phyloP scores from a whole-genome alignment of 1,140 invertebrate genomes.

The Ectropis grisescens region DNA sequence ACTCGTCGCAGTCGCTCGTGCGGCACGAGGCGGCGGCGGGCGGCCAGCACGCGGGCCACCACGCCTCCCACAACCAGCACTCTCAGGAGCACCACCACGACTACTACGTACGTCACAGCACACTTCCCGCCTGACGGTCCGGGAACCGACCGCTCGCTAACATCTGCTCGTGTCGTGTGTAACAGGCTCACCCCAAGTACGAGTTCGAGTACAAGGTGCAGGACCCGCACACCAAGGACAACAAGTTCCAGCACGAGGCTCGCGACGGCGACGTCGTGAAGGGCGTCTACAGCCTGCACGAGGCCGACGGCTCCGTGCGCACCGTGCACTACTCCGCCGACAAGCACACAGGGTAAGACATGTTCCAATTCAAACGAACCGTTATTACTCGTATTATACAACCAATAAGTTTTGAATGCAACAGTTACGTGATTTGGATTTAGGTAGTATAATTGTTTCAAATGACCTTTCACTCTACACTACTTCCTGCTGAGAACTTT shows the following conservation, averaged over 20 bases:
- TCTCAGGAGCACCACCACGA: constrained; percentile 5
- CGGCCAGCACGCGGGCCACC: constrained; percentile 2
- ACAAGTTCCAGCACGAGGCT: constrained; percentile 41
- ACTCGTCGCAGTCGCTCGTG: constrained; percentile 13
- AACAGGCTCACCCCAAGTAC: constrained; percentile 43
- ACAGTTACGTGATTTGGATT: no score
- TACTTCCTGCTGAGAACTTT: no score
- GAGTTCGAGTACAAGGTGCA: constrained; percentile 57
- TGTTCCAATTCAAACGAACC: not conserved
- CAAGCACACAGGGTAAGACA: constrained; percentile 47
- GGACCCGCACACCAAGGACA: constrained; percentile 40
- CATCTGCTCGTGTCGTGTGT: no score
- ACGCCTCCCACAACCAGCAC: constrained; percentile 3
- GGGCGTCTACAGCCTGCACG: constrained; percentile 71
- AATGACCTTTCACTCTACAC: no score
- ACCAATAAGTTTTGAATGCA: no score
- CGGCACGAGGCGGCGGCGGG: not conserved
- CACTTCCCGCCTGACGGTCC: no score
- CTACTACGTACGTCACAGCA: constrained; percentile 4
- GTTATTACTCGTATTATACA: no score
- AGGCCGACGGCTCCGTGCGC: constrained; percentile 71
- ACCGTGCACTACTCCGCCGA: constrained; percentile 69
- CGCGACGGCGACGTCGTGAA: constrained; percentile 71
- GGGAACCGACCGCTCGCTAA: no score
- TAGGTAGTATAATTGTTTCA: no score